phyloP scores from a whole-genome alignment of 53 echinoderm and acorn worm species.

The Antedon mediterranea region DNA sequence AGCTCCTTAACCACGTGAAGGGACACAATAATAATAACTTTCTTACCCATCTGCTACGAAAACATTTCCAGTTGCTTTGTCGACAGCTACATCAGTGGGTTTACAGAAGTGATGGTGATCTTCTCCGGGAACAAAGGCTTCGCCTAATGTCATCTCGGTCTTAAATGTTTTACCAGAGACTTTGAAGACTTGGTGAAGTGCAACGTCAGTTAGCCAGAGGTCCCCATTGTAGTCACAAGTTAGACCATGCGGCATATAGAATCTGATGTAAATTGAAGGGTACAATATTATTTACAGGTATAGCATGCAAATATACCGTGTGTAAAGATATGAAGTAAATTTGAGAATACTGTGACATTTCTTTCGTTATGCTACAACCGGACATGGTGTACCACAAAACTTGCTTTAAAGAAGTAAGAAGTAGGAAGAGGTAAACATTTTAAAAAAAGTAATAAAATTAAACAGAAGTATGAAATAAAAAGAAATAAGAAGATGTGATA shows the following conservation, averaged over 20 bases:
- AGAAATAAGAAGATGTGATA: too few species aligned
- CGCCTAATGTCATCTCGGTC: slow-evolving; percentile 44
- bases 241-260: slow-evolving; percentile 92
- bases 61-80: slow-evolving; percentile 70
- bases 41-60: slow-evolving; percentile 88
- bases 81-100: slow-evolving; percentile 90
- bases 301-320: too few species aligned
- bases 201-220: slow-evolving; percentile 97
- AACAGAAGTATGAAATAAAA: too few species aligned
- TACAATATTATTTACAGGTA: too few species aligned
- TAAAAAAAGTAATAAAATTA: too few species aligned
- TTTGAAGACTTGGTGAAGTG: slow-evolving; percentile 94
- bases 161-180: slow-evolving; percentile 30
- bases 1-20: too few species aligned
- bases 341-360: too few species aligned
- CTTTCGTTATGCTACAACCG: too few species aligned
- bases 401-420: too few species aligned
- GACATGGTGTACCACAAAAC: too few species aligned
- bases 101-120: slow-evolving; percentile 85
- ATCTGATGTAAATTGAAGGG: slow-evolving; percentile 17
- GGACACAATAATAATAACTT: not conserved
- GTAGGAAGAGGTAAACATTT: too few species aligned
- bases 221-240: slow-evolving; percentile 65
- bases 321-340: too few species aligned
- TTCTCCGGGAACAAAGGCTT: slow-evolving; percentile 48